A percentile compares a stretch with the other conserved stretches of the same genome.
These are phyloP conservation scores for Drosophila tropicalis DNA, from an alignment of 1,140 invertebrate species.

Conservation along the genomic window DNA sequence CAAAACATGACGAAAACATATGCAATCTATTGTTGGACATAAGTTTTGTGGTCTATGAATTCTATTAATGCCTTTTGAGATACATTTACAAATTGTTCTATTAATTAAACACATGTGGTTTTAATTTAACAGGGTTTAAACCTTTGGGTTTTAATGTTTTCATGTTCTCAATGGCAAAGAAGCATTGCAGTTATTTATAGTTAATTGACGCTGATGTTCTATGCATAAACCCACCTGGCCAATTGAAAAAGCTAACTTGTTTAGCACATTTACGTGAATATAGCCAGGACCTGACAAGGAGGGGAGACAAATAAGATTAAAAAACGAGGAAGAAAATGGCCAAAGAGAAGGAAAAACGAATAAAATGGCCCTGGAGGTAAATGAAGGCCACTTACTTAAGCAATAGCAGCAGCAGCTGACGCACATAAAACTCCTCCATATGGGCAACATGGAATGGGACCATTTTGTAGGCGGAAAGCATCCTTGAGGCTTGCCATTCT, in stretches of 20 bases:
- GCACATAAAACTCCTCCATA: conserved; percentile 57
- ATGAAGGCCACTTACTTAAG: conserved; percentile 59
- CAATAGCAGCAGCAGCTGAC: conserved; percentile 45
- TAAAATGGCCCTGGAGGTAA: conserved; percentile 1
- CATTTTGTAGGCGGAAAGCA: conserved; percentile 26
- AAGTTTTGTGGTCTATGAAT: no score
- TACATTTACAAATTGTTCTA: no score
- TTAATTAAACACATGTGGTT: no score
- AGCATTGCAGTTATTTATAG: conserved; percentile 52
- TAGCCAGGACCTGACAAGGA: conserved; percentile 10
- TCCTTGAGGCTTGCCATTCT: conserved; percentile 51
- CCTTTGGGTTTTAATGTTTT: conserved; percentile 15
- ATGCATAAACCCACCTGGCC: conserved; percentile 15
- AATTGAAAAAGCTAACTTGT: conserved; percentile 50
- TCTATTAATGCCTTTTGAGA: no score
- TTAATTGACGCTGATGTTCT: conserved; percentile 55
- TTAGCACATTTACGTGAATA: conserved; percentile 35
- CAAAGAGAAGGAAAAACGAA: conserved; percentile 17
- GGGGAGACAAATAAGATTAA: conserved; percentile 35
- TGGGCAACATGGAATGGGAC: not conserved
- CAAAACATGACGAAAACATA: not conserved
- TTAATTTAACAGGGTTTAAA: no score
- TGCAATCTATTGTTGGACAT: no score
- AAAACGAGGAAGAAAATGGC: conserved; percentile 30
- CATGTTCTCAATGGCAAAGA: conserved; percentile 13